Base-by-base conservation (phyloP, 2,888 invertebrate species). In the Sminthurides aquaticus region DNA sequence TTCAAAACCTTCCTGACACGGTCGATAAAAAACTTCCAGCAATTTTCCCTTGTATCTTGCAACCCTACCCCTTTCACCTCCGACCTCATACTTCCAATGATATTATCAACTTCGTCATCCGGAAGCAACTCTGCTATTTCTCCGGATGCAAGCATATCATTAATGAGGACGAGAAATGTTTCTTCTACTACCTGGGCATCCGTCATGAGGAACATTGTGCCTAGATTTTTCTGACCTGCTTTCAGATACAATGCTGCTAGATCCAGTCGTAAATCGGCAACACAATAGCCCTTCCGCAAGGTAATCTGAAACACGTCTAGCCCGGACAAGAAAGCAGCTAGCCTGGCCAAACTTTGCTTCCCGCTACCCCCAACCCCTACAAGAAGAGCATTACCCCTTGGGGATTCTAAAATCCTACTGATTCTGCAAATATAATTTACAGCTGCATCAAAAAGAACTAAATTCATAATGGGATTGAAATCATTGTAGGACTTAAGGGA, bases 21-120 rank as follows among this genome's bases (percentile, higher is more conserved):
- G 77, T 96, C 95, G 76, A 97, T 92, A 79, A 97, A 97, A 80
- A 94, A 97, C 79, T 91, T 92, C 97, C 96, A 97, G 79, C 96
- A 96, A 76, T 91, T 94, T 81, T 97, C 96, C 72, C 94, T 83
- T 0, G 93, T 90, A 78, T 97, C 97, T 57, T 90, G 84, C 75
- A 95, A 80, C 26, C 96, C 96, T 25, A 92, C 88, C 29, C 92
- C 88, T 82, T 89, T 90, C 0, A 88, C 71, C 64, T 73, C 73
- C 0, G 70, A 70, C 43, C 74, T 55, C 74, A 73, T 74, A 28
- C 57, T 61, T 2, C 67, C 57, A 43, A 72, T 70, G 1, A 74
- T 58, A 78, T 94, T 94, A 79, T 97, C 97, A 49, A 95, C 86
- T 79, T 97, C 96, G 78, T 97, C 96, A 78, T 97, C 96, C 20